Evolutionary conservation across 2,113 vertebrate genomes (phyloP), one percentile per base, ranked within the genome.

Genomic region (Rutilus rutilus): DNA sequence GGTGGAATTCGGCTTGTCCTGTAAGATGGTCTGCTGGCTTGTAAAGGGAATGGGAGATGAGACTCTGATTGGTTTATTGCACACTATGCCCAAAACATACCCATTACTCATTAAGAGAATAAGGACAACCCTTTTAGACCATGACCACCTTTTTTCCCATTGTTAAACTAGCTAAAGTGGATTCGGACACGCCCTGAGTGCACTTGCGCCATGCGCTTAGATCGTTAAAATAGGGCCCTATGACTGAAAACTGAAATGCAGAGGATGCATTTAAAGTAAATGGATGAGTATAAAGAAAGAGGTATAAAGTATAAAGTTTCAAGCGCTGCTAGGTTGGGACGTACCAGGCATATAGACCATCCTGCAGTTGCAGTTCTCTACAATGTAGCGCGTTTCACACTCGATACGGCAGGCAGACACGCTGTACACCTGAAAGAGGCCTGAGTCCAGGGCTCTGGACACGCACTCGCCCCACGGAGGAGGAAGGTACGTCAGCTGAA

Each of bases 331-430:
- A 77, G 15, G 52, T 30, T 17, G 36, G 1, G 5, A 64, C 91
- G 88, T 65, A 98, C 98, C 98, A 80, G 97, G 98, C 98, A 99
- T 99, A 92, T 99, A 97, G 23, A 99, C 98, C 98, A 99, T 99
- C 86, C 94, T 97, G 94, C 98, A 99, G 94, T 99, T 99, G 94
- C 98, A 99, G 92, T 99, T 99, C 90, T 99, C 98, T 88, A 99
- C 97, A 0, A 99, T 97, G 92, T 99, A 99, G n/a, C 97, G 97
- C 0, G 98, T 99, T 92, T 99, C 98, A 64, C 98, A 99, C 94
- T 99, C 98, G 4, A 99, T 99, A 92, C 97, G 95, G 93, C 98
- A 99, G 88, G 97, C 98, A 0, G 98, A 99, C 74, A 99, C 96
- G 0, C 98, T 99, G 95, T 99, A 99, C 89, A 96, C 96, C 85